Evolutionary conservation across 2,888 invertebrate species (phyloP).

Genomic region (Ashinkailepas kermadecensis): DNA sequence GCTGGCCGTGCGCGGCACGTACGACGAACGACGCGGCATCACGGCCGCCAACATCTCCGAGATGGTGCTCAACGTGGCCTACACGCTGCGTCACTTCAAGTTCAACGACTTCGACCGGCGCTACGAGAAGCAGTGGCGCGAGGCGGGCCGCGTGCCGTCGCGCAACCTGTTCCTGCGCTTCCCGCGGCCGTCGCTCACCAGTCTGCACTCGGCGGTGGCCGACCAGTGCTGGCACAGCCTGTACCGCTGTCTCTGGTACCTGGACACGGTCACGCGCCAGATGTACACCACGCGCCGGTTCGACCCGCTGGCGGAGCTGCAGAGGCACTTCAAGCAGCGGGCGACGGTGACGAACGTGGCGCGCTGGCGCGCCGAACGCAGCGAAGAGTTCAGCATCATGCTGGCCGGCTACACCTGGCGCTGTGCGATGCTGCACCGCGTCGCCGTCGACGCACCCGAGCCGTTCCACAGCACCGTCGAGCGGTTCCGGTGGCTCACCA

Average conservation of each 20-base stretch:
- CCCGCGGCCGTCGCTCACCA: conserved; percentile 51
- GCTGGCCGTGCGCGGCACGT: conserved; percentile 2
- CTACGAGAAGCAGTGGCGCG: conserved; percentile 39
- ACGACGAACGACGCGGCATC: background rate
- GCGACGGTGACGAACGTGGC: conserved; percentile 8
- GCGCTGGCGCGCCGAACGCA: background rate
- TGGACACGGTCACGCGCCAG: conserved; percentile 38
- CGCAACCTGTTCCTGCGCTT: conserved; percentile 45
- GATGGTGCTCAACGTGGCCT: conserved; percentile 52
- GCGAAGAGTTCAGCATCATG: background rate
- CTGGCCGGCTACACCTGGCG: background rate
- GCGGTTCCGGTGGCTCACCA: conserved; percentile 38
- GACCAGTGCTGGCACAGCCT: conserved; percentile 51
- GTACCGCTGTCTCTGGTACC: conserved; percentile 51
- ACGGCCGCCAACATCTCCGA: conserved; percentile 37
- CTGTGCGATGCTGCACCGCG: background rate
- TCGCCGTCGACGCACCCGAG: background rate
- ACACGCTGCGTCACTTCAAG: conserved; percentile 55
- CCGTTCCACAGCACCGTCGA: background rate
- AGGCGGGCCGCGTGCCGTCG: conserved; percentile 31
- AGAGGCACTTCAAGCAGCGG: background rate
- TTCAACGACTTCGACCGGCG: conserved; percentile 57
- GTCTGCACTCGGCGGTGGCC: conserved; percentile 56
- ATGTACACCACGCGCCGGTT: conserved; percentile 2
- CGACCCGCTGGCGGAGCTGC: conserved; percentile 16